A percentile compares a stretch with the other conserved stretches of the same genome.
phyloP scores from a whole-genome alignment of 1,140 invertebrate genomes.

The Bombus turneri region DNA sequence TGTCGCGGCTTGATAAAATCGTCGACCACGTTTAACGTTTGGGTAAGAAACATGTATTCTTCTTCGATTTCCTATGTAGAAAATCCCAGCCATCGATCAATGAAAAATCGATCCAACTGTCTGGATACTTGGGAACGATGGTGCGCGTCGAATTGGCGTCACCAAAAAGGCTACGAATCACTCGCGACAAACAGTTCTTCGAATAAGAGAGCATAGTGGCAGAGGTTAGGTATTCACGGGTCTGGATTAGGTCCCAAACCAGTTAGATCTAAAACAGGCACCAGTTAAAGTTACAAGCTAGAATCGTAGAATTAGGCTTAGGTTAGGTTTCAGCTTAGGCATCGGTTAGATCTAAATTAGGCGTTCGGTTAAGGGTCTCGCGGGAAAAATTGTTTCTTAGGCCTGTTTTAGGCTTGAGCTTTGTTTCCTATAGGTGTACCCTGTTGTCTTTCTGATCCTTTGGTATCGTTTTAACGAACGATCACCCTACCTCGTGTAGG shows the following conservation, averaged over 20 bases:
- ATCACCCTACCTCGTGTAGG: background rate
- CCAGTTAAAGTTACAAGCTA: background rate
- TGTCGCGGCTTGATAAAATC: too few relatives aligned
- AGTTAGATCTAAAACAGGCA: slow-evolving; percentile 8
- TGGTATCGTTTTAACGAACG: background rate
- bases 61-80: too few relatives aligned
- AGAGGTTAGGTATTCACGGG: background rate
- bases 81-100: too few relatives aligned
- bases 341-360: slow-evolving; percentile 3
- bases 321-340: background rate
- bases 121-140: background rate
- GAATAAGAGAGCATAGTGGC: background rate
- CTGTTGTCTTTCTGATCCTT: slow-evolving; percentile 3
- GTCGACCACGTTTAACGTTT: too few relatives aligned
- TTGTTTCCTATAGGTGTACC: background rate
- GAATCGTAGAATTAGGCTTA: background rate
- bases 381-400: background rate
- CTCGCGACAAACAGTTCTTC: background rate
- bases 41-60: too few relatives aligned
- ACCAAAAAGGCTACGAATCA: slow-evolving; percentile 21
- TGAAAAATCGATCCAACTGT: background rate
- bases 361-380: slow-evolving; percentile 1
- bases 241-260: slow-evolving; percentile 17
- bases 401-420: slow-evolving; percentile 22
- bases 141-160: background rate